Base-by-base conservation (phyloP, 2,888 invertebrate species). In the Allacma fusca region DNA sequence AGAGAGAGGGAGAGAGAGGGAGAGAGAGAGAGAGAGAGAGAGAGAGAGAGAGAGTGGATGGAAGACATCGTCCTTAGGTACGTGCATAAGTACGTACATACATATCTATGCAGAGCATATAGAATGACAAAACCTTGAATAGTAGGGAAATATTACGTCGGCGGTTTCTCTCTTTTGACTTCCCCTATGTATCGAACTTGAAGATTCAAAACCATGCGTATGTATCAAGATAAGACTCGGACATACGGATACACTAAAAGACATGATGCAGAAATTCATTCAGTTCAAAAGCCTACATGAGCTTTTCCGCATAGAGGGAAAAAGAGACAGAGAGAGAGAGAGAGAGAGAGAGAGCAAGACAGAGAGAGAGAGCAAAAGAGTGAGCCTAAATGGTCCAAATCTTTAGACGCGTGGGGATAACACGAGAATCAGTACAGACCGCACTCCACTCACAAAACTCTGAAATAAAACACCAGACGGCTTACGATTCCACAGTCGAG, bases 401-500 rank as follows among this genome's bases (percentile, higher is more conserved):
- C 59, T 62, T 70, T 50, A 69, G 75, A 21, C 40, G 59, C 57
- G 24, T 13, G 29, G 57, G 71, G 44, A 50, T n/a, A 50, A 50
- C 50, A 50, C 16, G 50, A 9, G 50, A 19, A 70, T 59, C 64
- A 44, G 74, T 75, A 40, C n/a, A 67, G 57, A 50, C 68, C 50
- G 76, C 57, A 71, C 59, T 64, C 74, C 50, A 43, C 69, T 69
- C 64, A 50, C 50, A 79, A 77, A 80, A 79, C 79, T 80, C 78
- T 74, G 26, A 78, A 80, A 79, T 78, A 76, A 76, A 80, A 80
- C 80, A 76, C 80, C 79, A 79, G 80, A 77, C 79, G 80, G 80
- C 80, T 78, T 76, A 68, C 76, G 72, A 43, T 62, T 68, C 78
- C 59, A 71, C 34, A 65, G 67, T 43, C 1, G 21, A 29, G 44